phyloP scores from a whole-genome alignment of 2,888 invertebrate species.

The Chrysolina americana region DNA sequence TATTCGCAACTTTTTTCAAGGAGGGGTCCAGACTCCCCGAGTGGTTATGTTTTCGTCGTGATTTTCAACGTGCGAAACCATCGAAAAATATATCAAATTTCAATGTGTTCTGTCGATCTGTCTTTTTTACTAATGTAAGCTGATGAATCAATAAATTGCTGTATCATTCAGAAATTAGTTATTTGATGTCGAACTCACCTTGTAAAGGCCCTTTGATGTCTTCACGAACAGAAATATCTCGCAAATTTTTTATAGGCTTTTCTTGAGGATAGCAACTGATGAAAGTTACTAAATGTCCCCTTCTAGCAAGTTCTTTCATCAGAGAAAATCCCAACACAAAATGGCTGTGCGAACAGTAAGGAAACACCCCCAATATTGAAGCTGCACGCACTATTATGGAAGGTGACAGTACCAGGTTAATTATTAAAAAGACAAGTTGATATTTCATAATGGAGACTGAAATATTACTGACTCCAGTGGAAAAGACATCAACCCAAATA shows the following conservation, averaged over 20 bases:
- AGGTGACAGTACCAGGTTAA: neutral
- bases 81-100: too few species aligned
- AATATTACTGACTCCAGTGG: neutral
- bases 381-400: neutral
- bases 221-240: constrained; percentile 51
- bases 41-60: too few species aligned
- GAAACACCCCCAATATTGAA: constrained; percentile 60
- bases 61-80: too few species aligned
- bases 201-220: constrained; percentile 4
- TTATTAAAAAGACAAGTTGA: neutral
- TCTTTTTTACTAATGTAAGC: neutral
- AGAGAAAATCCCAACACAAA: constrained; percentile 57
- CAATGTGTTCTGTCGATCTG: too few species aligned
- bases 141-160: neutral
- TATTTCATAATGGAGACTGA: neutral
- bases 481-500: neutral
- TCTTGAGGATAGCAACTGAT: constrained; percentile 62
- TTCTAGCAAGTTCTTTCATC: constrained; percentile 59
- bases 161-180: too few species aligned
- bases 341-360: constrained; percentile 59
- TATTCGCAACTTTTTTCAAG: too few species aligned
- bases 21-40: too few species aligned
- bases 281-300: constrained; percentile 70
- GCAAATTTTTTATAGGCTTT: constrained; percentile 67
- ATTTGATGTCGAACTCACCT: neutral